Evolutionary conservation across 2,113 vertebrate species (phyloP), one percentile per base, ranked within the genome.

Genomic region (Micronycteris hirsuta): DNA sequence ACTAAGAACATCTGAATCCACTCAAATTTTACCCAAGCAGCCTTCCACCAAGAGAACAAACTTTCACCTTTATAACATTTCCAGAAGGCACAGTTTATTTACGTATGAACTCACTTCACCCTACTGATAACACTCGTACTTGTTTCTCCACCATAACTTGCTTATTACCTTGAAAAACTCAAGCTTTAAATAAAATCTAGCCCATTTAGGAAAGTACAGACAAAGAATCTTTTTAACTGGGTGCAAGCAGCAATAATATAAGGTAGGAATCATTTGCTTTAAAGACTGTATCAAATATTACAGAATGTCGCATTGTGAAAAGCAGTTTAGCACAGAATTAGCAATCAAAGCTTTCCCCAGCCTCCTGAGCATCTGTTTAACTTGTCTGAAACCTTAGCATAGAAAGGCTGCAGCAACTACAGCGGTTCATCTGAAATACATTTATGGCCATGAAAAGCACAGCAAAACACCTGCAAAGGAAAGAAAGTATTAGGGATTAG

Each of bases 321-420:
- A 89, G 87, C 85, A 93, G 45, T 94, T 92, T 95, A 93, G 52
- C 41, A 93, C 43, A 97, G 80, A 97, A 92, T 94, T 96, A 97
- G 81, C 86, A 96, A 94, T 96, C 94, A 97, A 93, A 80, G 87
- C 92, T 86, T 70, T 73, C 76, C 74, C 81, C 96, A 95, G 56
- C 38, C 84, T 97, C 76, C 85, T 96, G 85, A 94, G 70, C 94
- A 96, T 94, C 83, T 96, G 92, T 90, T 97, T 65, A 97, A 96
- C 43, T 92, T 97, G 90, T 87, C 96, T 95, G 56, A 85, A 92
- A 90, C 86, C 76, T 84, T 87, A 85, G 87, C 88, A 65, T 93
- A 93, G 95, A 95, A 95, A 95, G 77, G 36, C 83, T 77, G 22
- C 76, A 74, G 80, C 63, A 89, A 93, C 74, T 41, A 47, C n/a